Conservation (phyloP, 2,797 vertebrate species). For the Enteromius viviparus region DNA sequence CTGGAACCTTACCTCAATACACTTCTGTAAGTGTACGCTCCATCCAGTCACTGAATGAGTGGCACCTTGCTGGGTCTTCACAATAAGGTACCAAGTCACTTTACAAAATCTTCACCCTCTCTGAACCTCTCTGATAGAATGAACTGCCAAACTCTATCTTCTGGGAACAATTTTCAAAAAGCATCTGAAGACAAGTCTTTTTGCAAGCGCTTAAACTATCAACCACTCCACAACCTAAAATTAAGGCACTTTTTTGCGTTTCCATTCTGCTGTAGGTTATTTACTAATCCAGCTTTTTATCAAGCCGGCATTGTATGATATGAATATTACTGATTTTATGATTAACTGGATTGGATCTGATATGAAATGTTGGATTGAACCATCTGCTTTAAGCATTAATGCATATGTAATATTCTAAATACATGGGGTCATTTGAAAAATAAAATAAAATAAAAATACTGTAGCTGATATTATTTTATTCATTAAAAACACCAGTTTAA, state of each 20-base stretch:
- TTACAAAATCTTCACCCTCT: neutral
- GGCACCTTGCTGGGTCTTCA: neutral
- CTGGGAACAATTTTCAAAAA: neutral
- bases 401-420: neutral
- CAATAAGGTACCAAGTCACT: neutral
- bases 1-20: neutral
- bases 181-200: neutral
- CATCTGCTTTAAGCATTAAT: neutral
- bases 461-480: neutral
- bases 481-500: neutral
- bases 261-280: neutral
- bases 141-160: neutral
- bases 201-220: neutral
- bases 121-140: neutral
- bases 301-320: neutral
- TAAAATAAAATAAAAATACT: neutral
- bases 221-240: neutral
- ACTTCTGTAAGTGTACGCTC: neutral
- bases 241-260: neutral
- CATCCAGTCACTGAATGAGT: slow-evolving; percentile 2
- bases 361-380: neutral
- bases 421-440: neutral
- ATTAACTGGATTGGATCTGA: neutral
- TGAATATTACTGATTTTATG: neutral
- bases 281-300: neutral